Base-by-base conservation (phyloP, 2,797 vertebrate genomes). In the Gymnodraco acuticeps region DNA sequence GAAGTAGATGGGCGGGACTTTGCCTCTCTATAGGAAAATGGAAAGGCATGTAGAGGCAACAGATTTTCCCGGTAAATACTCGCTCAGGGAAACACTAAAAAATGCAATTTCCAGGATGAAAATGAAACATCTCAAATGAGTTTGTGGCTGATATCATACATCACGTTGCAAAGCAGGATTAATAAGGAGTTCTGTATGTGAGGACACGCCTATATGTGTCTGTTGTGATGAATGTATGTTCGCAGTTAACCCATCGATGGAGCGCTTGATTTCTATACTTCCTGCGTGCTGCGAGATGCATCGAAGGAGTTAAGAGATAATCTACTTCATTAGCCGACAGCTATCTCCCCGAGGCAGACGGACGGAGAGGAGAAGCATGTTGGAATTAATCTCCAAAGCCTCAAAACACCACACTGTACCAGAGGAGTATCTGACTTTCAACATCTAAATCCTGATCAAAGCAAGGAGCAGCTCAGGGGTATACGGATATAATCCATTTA, bases 381-480 rank as follows among this genome's bases (percentile, higher is more conserved):
- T 31, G 74, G 56, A 72, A 73, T 75, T 71, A 48, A 77, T 80
- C 73, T 73, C 63, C 47, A 67, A 55, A 47, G 72, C 47, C 46
- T 71, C 15, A 16, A 16, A 64, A 41, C 51, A 54, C 3, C 46
- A 19, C 1, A 47, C 31, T 53, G 46, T 47, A 38, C 43, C 31
- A 17, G 66, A 74, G 66, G 45, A 73, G 61, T 20, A 55, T 66
- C 64, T 46, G 47, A 63, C 50, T 77, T 58, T 50, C 38, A 60
- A 43, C n/a, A 67, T 72, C 45, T 66, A 54, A 66, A 65, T 33
- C 42, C 31, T 41, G 53, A 65, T 63, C 64, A 70, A 72, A 64
- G 27, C 55, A 47, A 38, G 41, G 45, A 33, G 53, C 43, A 43
- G 56, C 65, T 33, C 2, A 0, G 17, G 56, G 52, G 12, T 14